Base-by-base conservation (phyloP, 2,113 vertebrate species). In the Microtus ochrogaster region DNA sequence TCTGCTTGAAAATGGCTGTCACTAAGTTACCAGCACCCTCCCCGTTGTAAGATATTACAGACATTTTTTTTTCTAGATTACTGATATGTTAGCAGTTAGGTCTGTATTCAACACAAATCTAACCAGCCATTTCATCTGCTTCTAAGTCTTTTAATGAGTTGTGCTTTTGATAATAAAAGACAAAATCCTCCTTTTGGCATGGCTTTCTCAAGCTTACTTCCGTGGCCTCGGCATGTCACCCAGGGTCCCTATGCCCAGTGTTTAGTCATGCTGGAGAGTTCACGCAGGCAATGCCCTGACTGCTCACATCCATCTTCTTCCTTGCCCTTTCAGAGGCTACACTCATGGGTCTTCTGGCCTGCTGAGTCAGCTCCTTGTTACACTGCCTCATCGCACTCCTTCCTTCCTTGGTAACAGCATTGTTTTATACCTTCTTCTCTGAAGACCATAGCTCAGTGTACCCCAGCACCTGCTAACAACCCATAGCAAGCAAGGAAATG, bases 301-400 rank as follows among this genome's bases (percentile, higher is more conserved):
- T 1, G 24, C 68, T 58, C 33, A 24, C 0, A 0, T 5, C 61
- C 65, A 63, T 26, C 22, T 33, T 79, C 49, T 61, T 9, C 9
- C 70, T 79, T 3, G 33, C 24, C 65, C 41, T 70, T 70, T 14
- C 28, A 9, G 11, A 0, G 5, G 44, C 21, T 68, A 21, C 14
- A 4, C n/a, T 66, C 21, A 14, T 5, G 13, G 79, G 47, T 22
- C 76, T 41, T 87, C 58, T 33, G 17, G 36, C 36, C 47, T 17
- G 16, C 14, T n/a, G n/a, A 24, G 41, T 0, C 9, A n/a, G 81
- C 24, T 58, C 33, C 94, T 52, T 52, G n/a, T 33, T 24, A 19
- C 28, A 1, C 0, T 36, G 24, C 21, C 63, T 68, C 22, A 21
- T 13, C 0, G 2, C 7, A 83, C 36, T 7, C 5, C 0, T 17